phyloP scores from a whole-genome alignment of 2,797 vertebrate species.

The Eulemur albifrons region DNA sequence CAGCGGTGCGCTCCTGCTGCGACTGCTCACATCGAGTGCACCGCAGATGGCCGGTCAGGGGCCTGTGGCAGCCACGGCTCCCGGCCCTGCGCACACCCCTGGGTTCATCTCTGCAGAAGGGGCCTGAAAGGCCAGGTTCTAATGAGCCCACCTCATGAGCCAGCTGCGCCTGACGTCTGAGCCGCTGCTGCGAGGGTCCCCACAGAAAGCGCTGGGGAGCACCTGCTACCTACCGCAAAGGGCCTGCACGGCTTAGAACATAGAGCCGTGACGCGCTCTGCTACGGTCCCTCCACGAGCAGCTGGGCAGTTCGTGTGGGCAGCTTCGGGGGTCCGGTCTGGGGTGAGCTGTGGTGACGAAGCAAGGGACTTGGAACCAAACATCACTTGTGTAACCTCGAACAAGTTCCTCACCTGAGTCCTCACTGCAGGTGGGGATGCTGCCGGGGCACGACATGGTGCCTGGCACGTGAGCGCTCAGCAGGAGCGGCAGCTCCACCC shows the following conservation, averaged over 20 bases:
- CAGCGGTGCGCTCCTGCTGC: fast-evolving
- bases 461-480: background rate
- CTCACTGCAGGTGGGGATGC: background rate
- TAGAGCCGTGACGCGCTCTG: too few relatives aligned
- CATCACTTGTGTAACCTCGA: background rate
- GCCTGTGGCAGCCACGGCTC: background rate
- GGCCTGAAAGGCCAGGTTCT: background rate
- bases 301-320: background rate
- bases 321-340: fast-evolving
- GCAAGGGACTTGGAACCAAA: background rate
- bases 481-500: too few relatives aligned
- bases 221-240: background rate
- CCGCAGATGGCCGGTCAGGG: background rate
- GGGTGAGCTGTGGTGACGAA: background rate
- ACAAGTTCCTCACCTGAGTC: background rate
- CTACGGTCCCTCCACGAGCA: background rate
- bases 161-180: background rate
- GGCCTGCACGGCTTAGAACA: fast-evolving
- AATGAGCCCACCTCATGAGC: too few relatives aligned
- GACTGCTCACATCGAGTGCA: background rate
- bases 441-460: fast-evolving
- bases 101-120: background rate
- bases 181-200: background rate
- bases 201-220: fast-evolving
- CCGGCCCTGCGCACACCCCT: background rate